Conservation (phyloP, 2,888 invertebrate species). For the Patella ulyssiponensis region DNA sequence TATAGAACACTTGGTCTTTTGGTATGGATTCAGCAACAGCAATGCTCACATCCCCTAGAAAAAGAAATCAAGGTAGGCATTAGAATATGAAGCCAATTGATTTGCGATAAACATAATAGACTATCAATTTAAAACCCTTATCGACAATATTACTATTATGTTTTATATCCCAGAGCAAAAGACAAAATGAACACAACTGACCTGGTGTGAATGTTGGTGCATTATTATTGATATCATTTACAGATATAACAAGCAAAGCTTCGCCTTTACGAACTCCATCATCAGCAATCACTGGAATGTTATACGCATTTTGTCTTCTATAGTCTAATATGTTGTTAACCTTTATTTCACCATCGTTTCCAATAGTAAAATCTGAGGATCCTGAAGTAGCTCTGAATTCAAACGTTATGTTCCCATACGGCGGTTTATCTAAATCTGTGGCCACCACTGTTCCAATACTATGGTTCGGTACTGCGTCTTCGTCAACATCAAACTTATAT, state of each 20-base stretch:
- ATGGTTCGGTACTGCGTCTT: slow-evolving; percentile 28
- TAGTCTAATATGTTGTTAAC: slow-evolving; percentile 89
- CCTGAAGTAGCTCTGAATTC: not conserved
- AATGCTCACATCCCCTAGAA: not conserved
- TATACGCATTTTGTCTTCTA: slow-evolving; percentile 86
- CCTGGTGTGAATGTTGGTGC: slow-evolving; percentile 80
- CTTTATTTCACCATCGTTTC: slow-evolving; percentile 87
- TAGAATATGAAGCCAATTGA: too few relatives aligned
- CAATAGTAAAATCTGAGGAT: slow-evolving; percentile 74
- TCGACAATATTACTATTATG: too few relatives aligned
- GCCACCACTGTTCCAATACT: slow-evolving; percentile 41
- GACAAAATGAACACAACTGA: not conserved
- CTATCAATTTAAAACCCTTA: too few relatives aligned
- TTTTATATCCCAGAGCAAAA: too few relatives aligned
- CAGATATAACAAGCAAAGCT: slow-evolving; percentile 84
- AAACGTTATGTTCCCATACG: not conserved
- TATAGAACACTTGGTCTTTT: slow-evolving; percentile 75
- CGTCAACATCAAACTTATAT: slow-evolving; percentile 41
- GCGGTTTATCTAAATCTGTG: slow-evolving; percentile 43
- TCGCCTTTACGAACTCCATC: slow-evolving; percentile 76
- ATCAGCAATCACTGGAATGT: slow-evolving; percentile 83
- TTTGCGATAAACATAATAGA: too few relatives aligned
- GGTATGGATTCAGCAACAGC: not conserved
- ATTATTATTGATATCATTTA: slow-evolving; percentile 87
- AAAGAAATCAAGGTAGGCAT: not conserved